phyloP scores from a whole-genome alignment of 2,113 vertebrate species.

The Cottus gobio region DNA sequence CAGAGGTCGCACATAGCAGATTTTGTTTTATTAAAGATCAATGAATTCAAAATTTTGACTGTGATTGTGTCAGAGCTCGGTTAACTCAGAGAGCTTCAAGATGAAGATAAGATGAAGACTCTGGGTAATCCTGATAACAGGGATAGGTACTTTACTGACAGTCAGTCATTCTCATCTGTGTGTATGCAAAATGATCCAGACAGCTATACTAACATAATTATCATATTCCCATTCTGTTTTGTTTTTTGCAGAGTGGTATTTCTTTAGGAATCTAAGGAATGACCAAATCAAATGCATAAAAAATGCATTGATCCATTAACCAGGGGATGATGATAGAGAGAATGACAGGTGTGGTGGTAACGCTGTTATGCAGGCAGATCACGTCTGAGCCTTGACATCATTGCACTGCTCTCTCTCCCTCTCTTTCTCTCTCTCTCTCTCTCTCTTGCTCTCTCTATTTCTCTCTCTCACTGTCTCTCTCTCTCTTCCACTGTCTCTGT shows the following conservation, averaged over 20 bases:
- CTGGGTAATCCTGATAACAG: background rate
- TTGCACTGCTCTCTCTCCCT: background rate
- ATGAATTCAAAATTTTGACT: constrained; percentile 49
- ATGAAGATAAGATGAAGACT: background rate
- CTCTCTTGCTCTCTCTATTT: no score
- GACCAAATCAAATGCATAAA: constrained; percentile 9
- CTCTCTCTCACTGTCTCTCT: background rate
- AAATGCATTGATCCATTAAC: constrained; percentile 13
- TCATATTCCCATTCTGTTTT: constrained; percentile 1
- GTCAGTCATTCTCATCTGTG: background rate
- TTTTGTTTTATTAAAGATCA: constrained; percentile 52
- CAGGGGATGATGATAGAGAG: constrained; percentile 1
- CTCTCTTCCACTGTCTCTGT: constrained; percentile 18
- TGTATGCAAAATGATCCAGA: background rate
- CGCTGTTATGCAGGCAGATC: constrained; percentile 62
- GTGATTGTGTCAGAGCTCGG: constrained; percentile 27
- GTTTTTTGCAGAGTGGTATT: background rate
- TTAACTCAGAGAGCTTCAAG: background rate
- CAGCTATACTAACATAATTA: background rate
- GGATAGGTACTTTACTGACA: background rate
- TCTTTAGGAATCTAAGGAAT: background rate
- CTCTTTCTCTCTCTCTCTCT: background rate
- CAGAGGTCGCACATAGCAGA: constrained; percentile 4
- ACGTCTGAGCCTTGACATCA: constrained; percentile 65
- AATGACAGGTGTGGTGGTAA: constrained; percentile 30